Conservation (phyloP, 2,888 invertebrate genomes). For the Calliphora vomitoria region DNA sequence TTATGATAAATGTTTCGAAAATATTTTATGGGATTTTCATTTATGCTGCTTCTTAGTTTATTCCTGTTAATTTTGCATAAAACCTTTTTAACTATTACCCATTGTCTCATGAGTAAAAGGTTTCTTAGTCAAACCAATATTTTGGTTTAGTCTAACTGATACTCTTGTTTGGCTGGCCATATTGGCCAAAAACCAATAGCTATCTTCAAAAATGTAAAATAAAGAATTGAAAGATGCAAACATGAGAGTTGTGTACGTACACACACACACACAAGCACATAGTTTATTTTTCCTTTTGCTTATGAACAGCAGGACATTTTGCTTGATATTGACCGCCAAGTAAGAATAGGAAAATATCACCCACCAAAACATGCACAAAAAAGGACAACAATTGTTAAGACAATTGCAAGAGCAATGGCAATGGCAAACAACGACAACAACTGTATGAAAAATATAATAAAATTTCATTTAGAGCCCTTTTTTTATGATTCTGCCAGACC, state of each 20-base stretch:
- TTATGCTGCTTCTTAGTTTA: slow-evolving; percentile 36
- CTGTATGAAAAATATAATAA: slow-evolving; percentile 48
- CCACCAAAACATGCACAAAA: slow-evolving; percentile 50
- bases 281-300: slow-evolving; percentile 41
- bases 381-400: slow-evolving; percentile 62
- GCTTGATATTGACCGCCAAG: slow-evolving; percentile 73
- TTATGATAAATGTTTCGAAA: slow-evolving; percentile 58
- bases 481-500: slow-evolving; percentile 53
- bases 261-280: background rate
- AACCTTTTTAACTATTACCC: slow-evolving; percentile 34
- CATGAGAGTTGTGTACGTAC: background rate
- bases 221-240: slow-evolving; percentile 44
- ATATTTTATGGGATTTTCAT: slow-evolving; percentile 41
- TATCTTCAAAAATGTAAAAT: slow-evolving; percentile 7
- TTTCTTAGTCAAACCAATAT: slow-evolving; percentile 69
- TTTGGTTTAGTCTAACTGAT: slow-evolving; percentile 62
- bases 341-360: slow-evolving; percentile 63
- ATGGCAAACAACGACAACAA: slow-evolving; percentile 30
- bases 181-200: slow-evolving; percentile 61
- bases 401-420: slow-evolving; percentile 45
- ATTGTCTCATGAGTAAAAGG: slow-evolving; percentile 41
- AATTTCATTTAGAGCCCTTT: slow-evolving; percentile 60
- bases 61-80: slow-evolving; percentile 67
- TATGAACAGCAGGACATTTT: slow-evolving; percentile 72
- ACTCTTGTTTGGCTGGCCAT: slow-evolving; percentile 60